Percentiles rank a stretch among this genome's conserved stretches.
phyloP scores from a whole-genome alignment of 1,140 invertebrate species.

The Diploscapter pachys region DNA sequence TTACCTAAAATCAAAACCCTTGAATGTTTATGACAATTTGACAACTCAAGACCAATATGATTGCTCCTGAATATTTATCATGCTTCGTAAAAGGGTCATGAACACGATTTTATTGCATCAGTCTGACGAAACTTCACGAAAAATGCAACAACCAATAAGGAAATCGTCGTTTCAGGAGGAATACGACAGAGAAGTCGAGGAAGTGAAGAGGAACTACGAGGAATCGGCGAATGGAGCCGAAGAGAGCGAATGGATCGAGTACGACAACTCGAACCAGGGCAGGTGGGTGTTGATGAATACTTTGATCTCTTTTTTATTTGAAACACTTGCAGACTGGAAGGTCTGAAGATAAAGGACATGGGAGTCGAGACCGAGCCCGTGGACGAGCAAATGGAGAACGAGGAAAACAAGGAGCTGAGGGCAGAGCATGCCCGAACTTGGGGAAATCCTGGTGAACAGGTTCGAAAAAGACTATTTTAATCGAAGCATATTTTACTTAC shows the following conservation, averaged over 20 bases:
- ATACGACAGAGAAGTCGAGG: slow-evolving; percentile 23
- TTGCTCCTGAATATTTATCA: neutral
- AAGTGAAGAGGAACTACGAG: neutral
- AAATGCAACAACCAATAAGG: neutral
- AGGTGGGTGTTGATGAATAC: neutral
- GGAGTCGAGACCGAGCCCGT: slow-evolving; percentile 24
- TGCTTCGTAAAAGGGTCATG: neutral
- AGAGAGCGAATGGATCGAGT: slow-evolving; percentile 35
- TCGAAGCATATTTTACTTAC: neutral
- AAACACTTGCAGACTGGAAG: slow-evolving; percentile 22
- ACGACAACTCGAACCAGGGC: slow-evolving; percentile 16
- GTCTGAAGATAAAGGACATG: slow-evolving; percentile 33
- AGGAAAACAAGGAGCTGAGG: slow-evolving; percentile 23
- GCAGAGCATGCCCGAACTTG: neutral
- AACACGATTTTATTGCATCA: neutral
- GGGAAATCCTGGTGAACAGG: neutral
- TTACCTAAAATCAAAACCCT: neutral
- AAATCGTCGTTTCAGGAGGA: slow-evolving; percentile 18
- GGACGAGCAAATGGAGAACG: slow-evolving; percentile 21
- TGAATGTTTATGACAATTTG: neutral
- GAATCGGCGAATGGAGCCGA: neutral
- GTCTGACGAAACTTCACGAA: neutral
- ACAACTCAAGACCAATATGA: neutral
- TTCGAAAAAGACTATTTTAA: neutral
- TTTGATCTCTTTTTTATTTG: neutral